A percentile compares a stretch with the other conserved stretches of the same genome.
These are phyloP conservation scores for Sitophilus oryzae DNA, from an alignment of 1,140 invertebrate species.

Conservation along the genomic window DNA sequence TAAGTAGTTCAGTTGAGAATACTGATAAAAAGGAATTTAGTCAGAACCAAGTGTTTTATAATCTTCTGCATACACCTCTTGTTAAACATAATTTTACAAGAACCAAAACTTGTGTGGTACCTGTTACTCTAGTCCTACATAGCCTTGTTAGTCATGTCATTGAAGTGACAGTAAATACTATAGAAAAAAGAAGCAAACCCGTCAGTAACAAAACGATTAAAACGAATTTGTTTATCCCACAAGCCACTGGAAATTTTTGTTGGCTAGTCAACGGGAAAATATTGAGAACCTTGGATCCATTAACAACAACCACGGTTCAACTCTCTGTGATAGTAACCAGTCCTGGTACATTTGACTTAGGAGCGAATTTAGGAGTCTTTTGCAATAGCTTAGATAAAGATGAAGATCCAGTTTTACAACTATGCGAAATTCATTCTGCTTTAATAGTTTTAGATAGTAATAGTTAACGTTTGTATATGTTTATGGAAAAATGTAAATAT, in stretches of 20 bases:
- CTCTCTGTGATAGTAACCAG: slow-evolving; percentile 34
- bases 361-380: slow-evolving; percentile 37
- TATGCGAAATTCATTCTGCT: slow-evolving; percentile 37
- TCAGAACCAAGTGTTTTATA: slow-evolving; percentile 46
- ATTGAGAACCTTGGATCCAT: slow-evolving; percentile 32
- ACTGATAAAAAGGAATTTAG: slow-evolving; percentile 15
- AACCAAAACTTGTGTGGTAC: slow-evolving; percentile 49
- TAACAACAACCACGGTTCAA: slow-evolving; percentile 33
- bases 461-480: slow-evolving; percentile 8
- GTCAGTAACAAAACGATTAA: slow-evolving; percentile 4
- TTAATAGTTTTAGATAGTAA: slow-evolving; percentile 34
- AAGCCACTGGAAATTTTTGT: slow-evolving; percentile 38
- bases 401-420: slow-evolving; percentile 33
- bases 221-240: slow-evolving; percentile 29
- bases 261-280: slow-evolving; percentile 38
- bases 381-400: slow-evolving; percentile 31
- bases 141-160: slow-evolving; percentile 32
- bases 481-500: slow-evolving; percentile 2
- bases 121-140: slow-evolving; percentile 48
- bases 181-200: slow-evolving; percentile 30
- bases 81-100: slow-evolving; percentile 50
- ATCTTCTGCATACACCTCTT: slow-evolving; percentile 47
- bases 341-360: slow-evolving; percentile 42
- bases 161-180: slow-evolving; percentile 37
- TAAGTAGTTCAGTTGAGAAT: slow-evolving; percentile 24